phyloP scores from a whole-genome alignment of 2,113 vertebrate species.

The Gobio gobio region DNA sequence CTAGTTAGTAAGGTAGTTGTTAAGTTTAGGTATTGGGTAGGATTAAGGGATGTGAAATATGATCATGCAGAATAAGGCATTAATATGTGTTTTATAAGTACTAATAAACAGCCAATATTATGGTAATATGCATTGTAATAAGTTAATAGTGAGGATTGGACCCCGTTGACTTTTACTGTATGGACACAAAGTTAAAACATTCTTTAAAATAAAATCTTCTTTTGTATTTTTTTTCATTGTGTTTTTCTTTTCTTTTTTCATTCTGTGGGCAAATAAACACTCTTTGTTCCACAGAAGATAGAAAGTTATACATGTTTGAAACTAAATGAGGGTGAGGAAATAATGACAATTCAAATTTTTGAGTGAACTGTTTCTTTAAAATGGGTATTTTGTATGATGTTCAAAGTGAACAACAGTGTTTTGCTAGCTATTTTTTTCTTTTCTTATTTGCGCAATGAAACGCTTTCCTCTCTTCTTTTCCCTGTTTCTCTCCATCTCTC shows the following conservation, averaged over 20 bases:
- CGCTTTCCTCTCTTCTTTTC: not conserved
- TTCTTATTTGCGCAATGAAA: not conserved
- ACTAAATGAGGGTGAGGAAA: not conserved
- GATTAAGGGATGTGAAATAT: too few relatives aligned
- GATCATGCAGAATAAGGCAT: too few relatives aligned
- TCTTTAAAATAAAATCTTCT: too few relatives aligned
- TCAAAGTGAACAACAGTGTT: not conserved
- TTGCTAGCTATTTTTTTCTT: not conserved
- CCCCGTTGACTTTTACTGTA: too few relatives aligned
- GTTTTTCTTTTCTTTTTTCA: not conserved
- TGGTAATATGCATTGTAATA: too few relatives aligned
- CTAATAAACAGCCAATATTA: too few relatives aligned
- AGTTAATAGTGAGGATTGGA: too few relatives aligned
- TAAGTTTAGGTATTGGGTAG: too few relatives aligned
- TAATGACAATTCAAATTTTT: not conserved
- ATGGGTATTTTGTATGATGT: not conserved
- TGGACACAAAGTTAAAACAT: too few relatives aligned
- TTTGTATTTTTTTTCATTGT: too few relatives aligned
- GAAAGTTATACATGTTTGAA: not conserved
- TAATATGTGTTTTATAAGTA: too few relatives aligned
- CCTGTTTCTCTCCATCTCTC: not conserved
- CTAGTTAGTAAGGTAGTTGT: too few relatives aligned
- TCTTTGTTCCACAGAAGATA: not conserved
- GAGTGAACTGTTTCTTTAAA: not conserved
- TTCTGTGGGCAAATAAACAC: not conserved